Conservation (phyloP, 2,888 invertebrate genomes). For the Drosophila nr. fundita region DNA sequence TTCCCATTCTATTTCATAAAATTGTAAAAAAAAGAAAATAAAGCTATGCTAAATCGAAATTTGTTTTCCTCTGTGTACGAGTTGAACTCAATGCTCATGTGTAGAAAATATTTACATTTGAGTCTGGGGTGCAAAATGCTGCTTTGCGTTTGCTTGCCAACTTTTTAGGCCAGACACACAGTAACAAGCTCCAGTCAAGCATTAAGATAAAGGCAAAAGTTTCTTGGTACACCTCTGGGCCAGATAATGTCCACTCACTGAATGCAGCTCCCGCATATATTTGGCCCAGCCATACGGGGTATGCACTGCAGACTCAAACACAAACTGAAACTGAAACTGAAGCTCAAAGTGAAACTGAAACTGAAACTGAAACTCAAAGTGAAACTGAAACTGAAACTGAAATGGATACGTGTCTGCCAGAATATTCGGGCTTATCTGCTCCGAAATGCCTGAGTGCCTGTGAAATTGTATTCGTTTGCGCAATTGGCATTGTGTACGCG, state of each 20-base stretch:
- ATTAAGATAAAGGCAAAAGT: slow-evolving; percentile 61
- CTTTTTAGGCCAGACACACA: slow-evolving; percentile 4
- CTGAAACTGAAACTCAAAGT: slow-evolving; percentile 4
- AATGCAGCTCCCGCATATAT: slow-evolving; percentile 41
- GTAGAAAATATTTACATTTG: background rate
- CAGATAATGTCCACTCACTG: slow-evolving; percentile 10
- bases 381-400: slow-evolving; percentile 16
- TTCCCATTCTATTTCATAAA: background rate
- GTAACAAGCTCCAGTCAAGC: slow-evolving; percentile 46
- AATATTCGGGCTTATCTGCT: slow-evolving; percentile 43
- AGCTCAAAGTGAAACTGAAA: slow-evolving; percentile 5
- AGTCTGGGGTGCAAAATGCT: background rate
- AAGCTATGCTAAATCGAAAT: background rate
- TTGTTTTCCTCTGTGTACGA: background rate
- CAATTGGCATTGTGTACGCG: slow-evolving; percentile 14
- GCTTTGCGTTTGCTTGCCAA: slow-evolving; percentile 3
- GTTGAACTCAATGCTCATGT: slow-evolving; percentile 12
- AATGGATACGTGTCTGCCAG: slow-evolving; percentile 45
- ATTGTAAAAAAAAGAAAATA: background rate
- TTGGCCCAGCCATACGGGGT: slow-evolving; percentile 5
- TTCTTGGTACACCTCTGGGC: slow-evolving; percentile 45
- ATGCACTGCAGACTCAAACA: background rate
- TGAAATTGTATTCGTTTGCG: slow-evolving; percentile 2
- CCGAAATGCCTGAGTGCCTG: slow-evolving; percentile 34
- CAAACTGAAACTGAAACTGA: background rate